phyloP scores from a whole-genome alignment of 2,888 invertebrate genomes.

The Tinea semifulvella region DNA sequence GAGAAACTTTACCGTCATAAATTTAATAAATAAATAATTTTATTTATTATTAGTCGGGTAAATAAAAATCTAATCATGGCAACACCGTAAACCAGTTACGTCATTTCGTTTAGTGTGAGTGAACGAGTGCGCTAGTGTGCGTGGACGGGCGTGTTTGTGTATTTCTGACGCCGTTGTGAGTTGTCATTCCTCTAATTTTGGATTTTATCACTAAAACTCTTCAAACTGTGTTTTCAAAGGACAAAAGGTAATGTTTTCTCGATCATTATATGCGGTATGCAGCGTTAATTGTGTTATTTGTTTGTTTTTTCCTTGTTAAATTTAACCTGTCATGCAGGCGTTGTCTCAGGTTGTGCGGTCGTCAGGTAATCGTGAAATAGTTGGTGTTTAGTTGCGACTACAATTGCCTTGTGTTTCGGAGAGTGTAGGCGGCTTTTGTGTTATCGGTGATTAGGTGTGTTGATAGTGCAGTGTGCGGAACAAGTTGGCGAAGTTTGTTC shows the following conservation, averaged over 20 bases:
- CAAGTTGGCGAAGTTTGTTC: slow-evolving; percentile 25
- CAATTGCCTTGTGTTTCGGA: background rate
- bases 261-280: background rate
- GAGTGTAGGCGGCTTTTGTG: slow-evolving; percentile 8
- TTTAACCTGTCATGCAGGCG: slow-evolving; percentile 53
- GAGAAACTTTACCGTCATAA: too few relatives aligned
- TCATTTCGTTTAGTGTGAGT: slow-evolving; percentile 19
- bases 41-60: background rate
- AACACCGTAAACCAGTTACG: slow-evolving; percentile 23
- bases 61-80: slow-evolving; percentile 21
- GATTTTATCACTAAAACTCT: slow-evolving; percentile 61
- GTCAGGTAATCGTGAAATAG: slow-evolving; percentile 7
- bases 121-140: slow-evolving; percentile 37
- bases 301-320: slow-evolving; percentile 2
- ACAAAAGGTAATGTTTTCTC: slow-evolving; percentile 19
- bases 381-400: slow-evolving; percentile 6
- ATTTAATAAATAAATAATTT: too few relatives aligned
- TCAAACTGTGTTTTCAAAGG: slow-evolving; percentile 55
- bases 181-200: slow-evolving; percentile 52
- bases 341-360: slow-evolving; percentile 31
- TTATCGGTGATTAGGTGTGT: background rate
- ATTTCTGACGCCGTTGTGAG: slow-evolving; percentile 57
- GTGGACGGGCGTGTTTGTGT: slow-evolving; percentile 45
- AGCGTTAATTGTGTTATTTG: background rate
- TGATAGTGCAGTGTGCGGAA: slow-evolving; percentile 12